A percentile compares a stretch with the other conserved stretches of the same genome.
These are phyloP conservation scores for Perccottus glenii DNA, from an alignment of 2,113 vertebrate species.

Conservation along the genomic window DNA sequence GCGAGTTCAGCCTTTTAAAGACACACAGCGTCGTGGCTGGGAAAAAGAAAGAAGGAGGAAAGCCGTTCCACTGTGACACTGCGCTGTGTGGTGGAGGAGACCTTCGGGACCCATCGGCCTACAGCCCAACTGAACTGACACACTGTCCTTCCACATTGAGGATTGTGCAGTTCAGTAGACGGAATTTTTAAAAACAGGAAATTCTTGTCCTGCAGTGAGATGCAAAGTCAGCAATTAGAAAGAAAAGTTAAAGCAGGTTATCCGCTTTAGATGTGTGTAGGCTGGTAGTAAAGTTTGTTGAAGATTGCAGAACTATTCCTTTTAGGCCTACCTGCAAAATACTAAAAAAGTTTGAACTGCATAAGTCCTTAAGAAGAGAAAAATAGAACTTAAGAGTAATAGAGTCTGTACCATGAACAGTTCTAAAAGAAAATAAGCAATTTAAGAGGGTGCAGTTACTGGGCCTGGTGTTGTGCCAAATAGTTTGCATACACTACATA, in stretches of 20 bases:
- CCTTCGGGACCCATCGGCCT: background rate
- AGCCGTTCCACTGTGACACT: background rate
- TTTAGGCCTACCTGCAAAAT: too few species aligned
- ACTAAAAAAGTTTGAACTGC: too few species aligned
- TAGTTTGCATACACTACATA: too few species aligned
- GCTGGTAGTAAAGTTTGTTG: background rate
- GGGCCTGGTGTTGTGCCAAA: too few species aligned
- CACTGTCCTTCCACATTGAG: conserved; percentile 45
- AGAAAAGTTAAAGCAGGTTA: conserved; percentile 9
- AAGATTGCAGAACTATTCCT: too few species aligned
- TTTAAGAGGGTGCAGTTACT: too few species aligned
- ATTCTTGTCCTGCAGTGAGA: conserved; percentile 1
- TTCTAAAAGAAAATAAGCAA: too few species aligned
- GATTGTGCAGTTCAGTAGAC: conserved; percentile 36
- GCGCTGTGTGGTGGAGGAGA: conserved; percentile 38
- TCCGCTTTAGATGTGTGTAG: conserved; percentile 10
- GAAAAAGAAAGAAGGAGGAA: background rate
- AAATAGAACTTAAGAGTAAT: too few species aligned
- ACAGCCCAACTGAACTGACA: conserved; percentile 25
- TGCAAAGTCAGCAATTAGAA: background rate
- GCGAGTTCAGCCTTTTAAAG: conserved; percentile 75
- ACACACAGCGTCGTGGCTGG: conserved; percentile 37
- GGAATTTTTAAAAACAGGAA: conserved; percentile 60
- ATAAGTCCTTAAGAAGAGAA: too few species aligned
- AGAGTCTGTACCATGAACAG: too few species aligned